Evolutionary conservation across 2,113 vertebrate genomes (phyloP).

Genomic region (Heterocephalus glaber): DNA sequence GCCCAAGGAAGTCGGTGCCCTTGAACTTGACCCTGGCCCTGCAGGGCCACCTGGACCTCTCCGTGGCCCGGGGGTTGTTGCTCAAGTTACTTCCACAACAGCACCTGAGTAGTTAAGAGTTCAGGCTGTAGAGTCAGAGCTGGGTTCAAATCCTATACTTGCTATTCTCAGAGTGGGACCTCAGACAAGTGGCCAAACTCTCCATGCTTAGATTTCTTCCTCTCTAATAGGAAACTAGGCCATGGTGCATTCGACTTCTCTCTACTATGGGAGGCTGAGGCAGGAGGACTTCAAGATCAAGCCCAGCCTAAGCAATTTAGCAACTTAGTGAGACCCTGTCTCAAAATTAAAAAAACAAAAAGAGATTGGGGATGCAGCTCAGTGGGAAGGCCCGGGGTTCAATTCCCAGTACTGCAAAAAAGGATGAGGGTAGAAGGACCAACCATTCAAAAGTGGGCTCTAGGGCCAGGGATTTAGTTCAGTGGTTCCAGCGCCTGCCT

Average conservation of each 20-base stretch:
- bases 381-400: too few species aligned
- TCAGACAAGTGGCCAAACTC: neutral
- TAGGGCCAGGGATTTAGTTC: too few species aligned
- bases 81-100: neutral
- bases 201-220: neutral
- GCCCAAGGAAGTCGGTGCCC: neutral
- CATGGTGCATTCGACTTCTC: neutral
- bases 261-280: neutral
- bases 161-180: too few species aligned
- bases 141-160: neutral
- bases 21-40: neutral
- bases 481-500: too few species aligned
- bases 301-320: neutral
- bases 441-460: too few species aligned
- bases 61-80: neutral
- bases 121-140: neutral
- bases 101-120: neutral
- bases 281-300: neutral
- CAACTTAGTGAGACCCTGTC: neutral
- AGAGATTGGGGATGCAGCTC: neutral
- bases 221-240: neutral
- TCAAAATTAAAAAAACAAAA: neutral
- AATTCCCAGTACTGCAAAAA: too few species aligned
- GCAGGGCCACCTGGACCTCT: neutral
- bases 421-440: too few species aligned